Base-by-base conservation (phyloP, 2,797 vertebrate genomes). In the Rhodeus uyekii region DNA sequence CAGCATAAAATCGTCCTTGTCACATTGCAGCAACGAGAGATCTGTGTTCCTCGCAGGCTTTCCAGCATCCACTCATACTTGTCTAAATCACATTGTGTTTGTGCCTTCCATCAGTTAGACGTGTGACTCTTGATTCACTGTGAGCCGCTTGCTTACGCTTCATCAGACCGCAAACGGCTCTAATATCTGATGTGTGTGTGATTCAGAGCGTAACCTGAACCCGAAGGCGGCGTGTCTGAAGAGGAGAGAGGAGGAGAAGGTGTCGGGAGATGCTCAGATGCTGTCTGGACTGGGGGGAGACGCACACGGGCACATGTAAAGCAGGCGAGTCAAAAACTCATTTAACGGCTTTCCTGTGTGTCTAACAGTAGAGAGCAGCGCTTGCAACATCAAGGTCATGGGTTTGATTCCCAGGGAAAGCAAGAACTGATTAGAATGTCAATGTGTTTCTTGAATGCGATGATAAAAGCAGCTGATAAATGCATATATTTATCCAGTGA, bases 141-240 rank as follows among this genome's bases (percentile, higher is more conserved):
- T 3, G 64, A 68, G 65, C 38, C 27, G 2, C 67, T 12, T 29
- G 8, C 29, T 16, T 8, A 8, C 14, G 10, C 42, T 32, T 3
- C 3, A 6, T 22, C 42, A 22, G 27, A 32, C 27, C 1, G 8
- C 2, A 27, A 44, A 9, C 8, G 3, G n/a, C 9, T 1, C 3
- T 46, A 5, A 69, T 22, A 0, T 34, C 9, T 48, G 18, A 24
- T 36, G 0, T 67, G 3, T 78, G 7, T 68, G 39, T 14, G 8
- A 2, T 83, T 60, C 91, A 99, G 98, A 99, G 89, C 96, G 98
- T 86, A 99, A 99, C 89, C 94, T 99, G 92, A 99, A 99, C 90
- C 98, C 98, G 68, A 99, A 99, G 92, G 96, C 97, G 0, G 98
- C 98, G 87, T 99, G 98, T 92, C 93, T 99, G 90, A 99, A 99